phyloP scores from a whole-genome alignment of 2,888 invertebrate genomes.

The Heliconius cydno region DNA sequence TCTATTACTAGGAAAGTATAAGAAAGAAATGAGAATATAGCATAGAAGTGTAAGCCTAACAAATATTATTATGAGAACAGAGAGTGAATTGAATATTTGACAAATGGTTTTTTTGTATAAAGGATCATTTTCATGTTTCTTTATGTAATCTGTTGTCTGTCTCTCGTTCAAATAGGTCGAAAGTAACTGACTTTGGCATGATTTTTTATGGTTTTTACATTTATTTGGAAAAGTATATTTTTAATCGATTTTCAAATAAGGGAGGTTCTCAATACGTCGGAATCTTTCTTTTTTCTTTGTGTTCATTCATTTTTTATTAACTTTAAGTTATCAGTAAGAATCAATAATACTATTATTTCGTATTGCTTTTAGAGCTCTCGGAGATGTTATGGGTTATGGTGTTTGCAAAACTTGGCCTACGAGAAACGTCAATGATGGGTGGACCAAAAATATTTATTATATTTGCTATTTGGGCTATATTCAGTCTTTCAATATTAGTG shows the following conservation, averaged over 20 bases:
- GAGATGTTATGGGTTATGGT: slow-evolving; percentile 91
- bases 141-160: background rate
- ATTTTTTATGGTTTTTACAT: background rate
- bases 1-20: background rate
- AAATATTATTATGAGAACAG: background rate
- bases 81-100: background rate
- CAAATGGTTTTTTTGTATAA: background rate
- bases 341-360: background rate
- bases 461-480: slow-evolving; percentile 89
- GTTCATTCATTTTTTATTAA: background rate
- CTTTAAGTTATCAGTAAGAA: background rate
- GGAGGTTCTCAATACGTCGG: too few species aligned
- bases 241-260: too few species aligned
- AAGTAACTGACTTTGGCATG: background rate
- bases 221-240: background rate
- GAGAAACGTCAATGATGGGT: slow-evolving; percentile 60
- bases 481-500: slow-evolving; percentile 91
- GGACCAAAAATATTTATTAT: slow-evolving; percentile 81
- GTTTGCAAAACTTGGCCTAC: slow-evolving; percentile 77
- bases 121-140: background rate
- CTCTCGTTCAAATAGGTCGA: background rate
- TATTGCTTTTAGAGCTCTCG: slow-evolving; percentile 85
- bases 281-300: background rate
- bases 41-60: background rate
- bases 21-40: background rate